These are phyloP conservation scores for Cherax quadricarinatus DNA, from an alignment of 1,140 invertebrate species.

Conservation along the genomic window DNA sequence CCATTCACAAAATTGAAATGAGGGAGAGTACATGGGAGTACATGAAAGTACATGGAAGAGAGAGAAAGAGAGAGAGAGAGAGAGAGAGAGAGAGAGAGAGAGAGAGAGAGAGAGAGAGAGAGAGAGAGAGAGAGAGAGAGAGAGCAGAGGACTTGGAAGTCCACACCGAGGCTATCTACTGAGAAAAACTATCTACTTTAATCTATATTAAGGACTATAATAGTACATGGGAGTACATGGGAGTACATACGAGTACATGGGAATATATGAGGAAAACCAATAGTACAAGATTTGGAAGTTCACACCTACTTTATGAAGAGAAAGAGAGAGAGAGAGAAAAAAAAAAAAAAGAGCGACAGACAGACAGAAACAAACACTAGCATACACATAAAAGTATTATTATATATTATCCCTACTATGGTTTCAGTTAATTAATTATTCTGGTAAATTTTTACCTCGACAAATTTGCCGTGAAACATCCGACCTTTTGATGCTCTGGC, in stretches of 20 bases:
- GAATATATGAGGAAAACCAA: no score
- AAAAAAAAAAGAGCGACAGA: background rate
- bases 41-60: background rate
- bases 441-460: background rate
- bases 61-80: no score
- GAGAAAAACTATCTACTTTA: no score
- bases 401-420: background rate
- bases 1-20: background rate
- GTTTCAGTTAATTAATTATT: slow-evolving; percentile 1
- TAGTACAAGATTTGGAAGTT: no score
- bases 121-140: background rate
- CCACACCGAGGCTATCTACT: no score
- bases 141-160: no score
- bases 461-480: no score
- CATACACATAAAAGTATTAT: background rate
- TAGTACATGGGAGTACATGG: no score
- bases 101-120: background rate
- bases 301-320: background rate
- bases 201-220: no score
- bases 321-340: background rate
- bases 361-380: background rate
- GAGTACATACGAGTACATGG: no score
- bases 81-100: no score
- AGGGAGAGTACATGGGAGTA: background rate
- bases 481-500: no score